Evolutionary conservation across 92 coral and sea anemone genomes (phyloP).

Genomic region (Blastomussa wellsi): DNA sequence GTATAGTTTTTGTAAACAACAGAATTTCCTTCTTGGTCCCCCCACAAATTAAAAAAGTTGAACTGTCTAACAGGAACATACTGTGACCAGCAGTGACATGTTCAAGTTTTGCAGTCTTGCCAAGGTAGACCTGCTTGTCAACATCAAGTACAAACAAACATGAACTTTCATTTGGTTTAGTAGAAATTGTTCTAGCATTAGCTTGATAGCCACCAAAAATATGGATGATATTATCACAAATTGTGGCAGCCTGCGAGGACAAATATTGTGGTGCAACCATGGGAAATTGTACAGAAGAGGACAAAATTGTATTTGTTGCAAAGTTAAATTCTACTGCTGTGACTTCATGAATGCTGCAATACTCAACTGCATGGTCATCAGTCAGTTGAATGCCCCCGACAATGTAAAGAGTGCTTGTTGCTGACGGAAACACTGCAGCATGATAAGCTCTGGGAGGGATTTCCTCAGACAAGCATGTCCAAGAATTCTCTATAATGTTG

Average conservation of each 20-base stretch:
- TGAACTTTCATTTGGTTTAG: conserved; percentile 34
- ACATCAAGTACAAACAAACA: conserved; percentile 35
- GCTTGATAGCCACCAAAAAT: conserved; percentile 50
- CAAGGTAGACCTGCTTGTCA: conserved; percentile 25
- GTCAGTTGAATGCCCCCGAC: conserved; percentile 24
- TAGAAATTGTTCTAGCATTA: background rate
- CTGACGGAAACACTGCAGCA: conserved; percentile 9
- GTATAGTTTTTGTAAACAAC: conserved; percentile 29
- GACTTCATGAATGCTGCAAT: conserved; percentile 18
- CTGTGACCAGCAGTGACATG: conserved; percentile 52
- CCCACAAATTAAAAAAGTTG: conserved; percentile 43
- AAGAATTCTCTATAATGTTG: conserved; percentile 5
- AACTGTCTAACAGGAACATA: conserved; percentile 32
- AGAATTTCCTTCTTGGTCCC: conserved; percentile 39
- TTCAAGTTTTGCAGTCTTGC: background rate
- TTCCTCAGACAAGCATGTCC: conserved; percentile 13
- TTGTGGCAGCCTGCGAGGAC: conserved; percentile 24
- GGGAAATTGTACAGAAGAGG: conserved; percentile 13
- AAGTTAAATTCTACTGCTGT: conserved; percentile 23
- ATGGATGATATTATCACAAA: conserved; percentile 37
- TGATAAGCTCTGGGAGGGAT: conserved; percentile 40
- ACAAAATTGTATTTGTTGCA: conserved; percentile 1
- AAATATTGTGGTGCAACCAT: conserved; percentile 1
- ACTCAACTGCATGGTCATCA: conserved; percentile 20
- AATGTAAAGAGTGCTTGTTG: conserved; percentile 8